Evolutionary conservation across 2,797 vertebrate species (phyloP).

Genomic region (Acanthiza pusilla): DNA sequence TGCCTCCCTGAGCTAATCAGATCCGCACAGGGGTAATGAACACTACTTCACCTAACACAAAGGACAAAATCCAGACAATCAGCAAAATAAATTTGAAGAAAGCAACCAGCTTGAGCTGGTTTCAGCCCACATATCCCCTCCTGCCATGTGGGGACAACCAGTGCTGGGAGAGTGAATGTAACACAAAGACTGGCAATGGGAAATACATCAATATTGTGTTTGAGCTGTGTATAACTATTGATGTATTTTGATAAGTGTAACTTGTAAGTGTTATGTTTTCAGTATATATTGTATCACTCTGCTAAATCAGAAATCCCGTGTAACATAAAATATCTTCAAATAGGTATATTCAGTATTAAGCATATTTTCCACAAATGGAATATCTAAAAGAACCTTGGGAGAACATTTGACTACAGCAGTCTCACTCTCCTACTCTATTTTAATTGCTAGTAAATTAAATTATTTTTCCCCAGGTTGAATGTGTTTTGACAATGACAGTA

Average conservation of each 20-base stretch:
- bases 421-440: not conserved
- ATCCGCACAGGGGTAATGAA: not conserved
- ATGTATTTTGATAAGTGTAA: not conserved
- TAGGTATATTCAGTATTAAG: not conserved
- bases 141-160: accelerated
- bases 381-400: not conserved
- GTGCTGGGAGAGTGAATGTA: accelerated
- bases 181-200: not conserved
- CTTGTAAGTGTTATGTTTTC: not conserved
- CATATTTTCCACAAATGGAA: not conserved
- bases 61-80: not conserved
- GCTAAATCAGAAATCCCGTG: not conserved
- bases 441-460: not conserved
- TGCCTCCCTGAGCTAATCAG: too few relatives aligned
- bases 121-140: not conserved
- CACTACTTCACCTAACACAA: not conserved
- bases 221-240: not conserved
- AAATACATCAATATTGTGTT: not conserved
- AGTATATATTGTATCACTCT: not conserved
- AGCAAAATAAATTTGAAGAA: not conserved
- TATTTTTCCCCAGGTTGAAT: accelerated
- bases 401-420: not conserved
- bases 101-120: not conserved
- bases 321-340: not conserved
- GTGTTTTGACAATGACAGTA: not conserved